Evolutionary conservation across 2,888 invertebrate genomes (phyloP), one percentile per base, ranked within the genome.

Genomic region (Spatulosminthurus flaviceps): DNA sequence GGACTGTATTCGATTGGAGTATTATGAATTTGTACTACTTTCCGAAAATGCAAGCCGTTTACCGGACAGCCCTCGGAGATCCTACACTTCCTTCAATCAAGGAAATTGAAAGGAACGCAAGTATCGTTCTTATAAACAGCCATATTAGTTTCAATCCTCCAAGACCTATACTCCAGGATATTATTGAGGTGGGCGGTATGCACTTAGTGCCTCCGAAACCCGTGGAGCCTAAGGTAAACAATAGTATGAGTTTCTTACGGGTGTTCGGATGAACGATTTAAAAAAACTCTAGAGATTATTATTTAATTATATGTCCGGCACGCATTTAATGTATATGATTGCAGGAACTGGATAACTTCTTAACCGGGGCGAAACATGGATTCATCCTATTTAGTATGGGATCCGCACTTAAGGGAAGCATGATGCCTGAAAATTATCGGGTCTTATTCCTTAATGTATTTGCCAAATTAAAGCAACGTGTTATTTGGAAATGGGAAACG

Each of bases 331-430:
- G n/a, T n/a, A n/a, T n/a, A n/a, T n/a, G n/a, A n/a, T n/a, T n/a
- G n/a, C n/a, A n/a, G 78, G 76, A 82, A 1, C 73, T 82, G 0
- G 78, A 82, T 24, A 70, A 75, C 1, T 82, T 82, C 29, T 88
- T 94, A 26, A 42, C 21, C 9, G 79, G 79, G 34, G 64, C 74
- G 74, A 91, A 93, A 0, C 88, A 92, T 61, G 95, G 94, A 2
- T 94, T 95, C 86, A 92, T 95, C 78, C 94, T 92, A 87, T 93
- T 95, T 16, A 94, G 94, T 42, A 94, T 95, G 94, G 95, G 95
- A 0, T 94, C 94, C 0, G 93, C 94, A 0, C 93, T 95, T 0
- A 91, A 92, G 84, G 93, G 94, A 0, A 92, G 92, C 28, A 93
- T 92, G 85, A 94, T 95, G 94, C 94, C 95, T 0, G 91, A 93